phyloP scores from a whole-genome alignment of 2,888 invertebrate species.

The Rhaphigaster nebulosa region DNA sequence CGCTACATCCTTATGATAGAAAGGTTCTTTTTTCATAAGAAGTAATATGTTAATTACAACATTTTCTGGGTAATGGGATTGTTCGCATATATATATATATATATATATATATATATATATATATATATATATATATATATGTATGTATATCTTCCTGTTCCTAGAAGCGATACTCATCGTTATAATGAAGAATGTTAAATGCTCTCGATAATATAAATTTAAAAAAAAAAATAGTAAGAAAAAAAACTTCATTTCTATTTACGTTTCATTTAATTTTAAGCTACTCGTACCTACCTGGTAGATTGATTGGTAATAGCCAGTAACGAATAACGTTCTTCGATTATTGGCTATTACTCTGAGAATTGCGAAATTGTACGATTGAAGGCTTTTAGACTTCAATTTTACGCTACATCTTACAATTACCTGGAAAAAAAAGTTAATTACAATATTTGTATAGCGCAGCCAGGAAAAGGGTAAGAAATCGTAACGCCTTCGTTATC shows the following conservation, averaged over 20 bases:
- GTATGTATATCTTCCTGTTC: too few species aligned
- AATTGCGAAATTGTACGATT: constrained; percentile 23
- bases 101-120: too few species aligned
- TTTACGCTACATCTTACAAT: constrained; percentile 14
- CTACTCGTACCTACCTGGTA: background rate
- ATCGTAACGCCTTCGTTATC: background rate
- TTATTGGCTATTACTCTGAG: constrained; percentile 11
- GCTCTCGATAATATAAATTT: background rate
- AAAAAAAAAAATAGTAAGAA: background rate
- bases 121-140: too few species aligned
- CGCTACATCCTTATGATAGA: background rate
- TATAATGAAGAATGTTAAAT: background rate
- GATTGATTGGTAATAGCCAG: background rate
- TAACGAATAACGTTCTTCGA: background rate
- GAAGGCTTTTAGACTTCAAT: background rate
- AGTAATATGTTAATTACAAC: background rate
- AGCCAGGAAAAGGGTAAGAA: background rate
- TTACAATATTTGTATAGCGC: background rate
- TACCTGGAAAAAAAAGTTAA: background rate
- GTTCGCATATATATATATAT: background rate
- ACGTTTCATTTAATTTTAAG: background rate
- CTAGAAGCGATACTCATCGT: background rate
- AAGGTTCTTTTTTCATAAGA: too few species aligned
- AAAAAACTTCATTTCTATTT: background rate
- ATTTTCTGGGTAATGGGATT: background rate